A percentile compares a stretch with the other conserved stretches of the same genome.
Conservation (phyloP, 2,888 invertebrate species). For the Ornithoptera alexandrae region DNA sequence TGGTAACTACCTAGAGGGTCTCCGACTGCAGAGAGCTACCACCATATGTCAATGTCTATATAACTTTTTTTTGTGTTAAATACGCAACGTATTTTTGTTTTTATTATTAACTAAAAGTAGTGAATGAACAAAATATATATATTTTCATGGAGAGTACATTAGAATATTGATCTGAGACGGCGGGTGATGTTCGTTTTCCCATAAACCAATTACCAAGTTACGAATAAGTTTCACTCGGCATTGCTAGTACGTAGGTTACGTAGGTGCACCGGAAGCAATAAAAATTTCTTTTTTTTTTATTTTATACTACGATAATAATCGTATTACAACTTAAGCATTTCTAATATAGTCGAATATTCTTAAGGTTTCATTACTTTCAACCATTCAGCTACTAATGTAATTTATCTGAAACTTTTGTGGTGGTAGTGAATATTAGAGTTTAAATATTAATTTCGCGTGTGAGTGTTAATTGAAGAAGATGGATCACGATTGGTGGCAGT, state of each 20-base stretch:
- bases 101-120: too few species aligned
- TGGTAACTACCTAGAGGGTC: too few species aligned
- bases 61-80: too few species aligned
- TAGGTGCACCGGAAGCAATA: neutral
- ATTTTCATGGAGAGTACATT: neutral
- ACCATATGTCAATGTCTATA: too few species aligned
- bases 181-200: neutral
- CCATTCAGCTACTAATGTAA: too few species aligned
- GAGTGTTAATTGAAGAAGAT: conserved; percentile 37
- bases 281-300: neutral
- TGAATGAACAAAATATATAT: neutral
- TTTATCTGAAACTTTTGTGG: too few species aligned
- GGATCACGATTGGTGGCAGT: conserved; percentile 77
- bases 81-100: too few species aligned
- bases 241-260: neutral
- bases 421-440: neutral
- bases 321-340: neutral
- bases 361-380: neutral
- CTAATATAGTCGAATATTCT: neutral
- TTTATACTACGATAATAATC: neutral
- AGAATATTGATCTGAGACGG: neutral
- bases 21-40: too few species aligned
- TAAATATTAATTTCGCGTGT: neutral
- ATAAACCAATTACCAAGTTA: neutral
- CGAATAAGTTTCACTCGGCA: neutral